These are phyloP conservation scores for Phortica okadai DNA, from an alignment of 2,888 invertebrate species.

Conservation along the genomic window DNA sequence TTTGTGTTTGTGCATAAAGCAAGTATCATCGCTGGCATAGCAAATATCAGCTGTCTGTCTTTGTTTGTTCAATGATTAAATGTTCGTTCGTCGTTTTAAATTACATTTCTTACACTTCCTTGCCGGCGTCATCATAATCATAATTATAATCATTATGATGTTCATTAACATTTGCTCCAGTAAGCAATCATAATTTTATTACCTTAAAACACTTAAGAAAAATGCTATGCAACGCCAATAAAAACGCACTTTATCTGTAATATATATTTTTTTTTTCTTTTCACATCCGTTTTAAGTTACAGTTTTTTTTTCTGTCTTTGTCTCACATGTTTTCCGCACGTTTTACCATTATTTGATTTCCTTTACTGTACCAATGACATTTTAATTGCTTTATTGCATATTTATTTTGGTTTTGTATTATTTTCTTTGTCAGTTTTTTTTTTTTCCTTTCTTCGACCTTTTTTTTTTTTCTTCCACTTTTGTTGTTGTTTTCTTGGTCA, in stretches of 20 bases:
- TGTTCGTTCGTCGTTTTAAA: neutral
- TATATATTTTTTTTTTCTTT: neutral
- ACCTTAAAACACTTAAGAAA: conserved; percentile 2
- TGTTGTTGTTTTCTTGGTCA: neutral
- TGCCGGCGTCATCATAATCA: neutral
- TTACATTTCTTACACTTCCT: too few relatives aligned
- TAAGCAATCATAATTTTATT: conserved; percentile 5
- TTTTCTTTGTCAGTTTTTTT: neutral
- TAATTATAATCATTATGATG: neutral
- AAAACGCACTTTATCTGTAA: neutral
- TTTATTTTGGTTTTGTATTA: conserved; percentile 1
- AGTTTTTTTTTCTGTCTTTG: conserved; percentile 9
- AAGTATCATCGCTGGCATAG: neutral
- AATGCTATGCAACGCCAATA: conserved; percentile 35
- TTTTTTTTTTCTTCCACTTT: neutral
- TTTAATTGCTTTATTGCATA: conserved; percentile 23
- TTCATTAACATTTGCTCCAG: conserved; percentile 10
- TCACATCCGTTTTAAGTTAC: conserved; percentile 29
- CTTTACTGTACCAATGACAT: conserved; percentile 1
- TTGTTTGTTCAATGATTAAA: conserved; percentile 10
- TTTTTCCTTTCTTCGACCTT: neutral
- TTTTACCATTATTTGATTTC: conserved; percentile 6
- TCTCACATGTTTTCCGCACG: neutral
- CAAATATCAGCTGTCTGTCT: neutral
- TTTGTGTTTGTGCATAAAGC: too few relatives aligned